Base-by-base conservation (phyloP, 2,888 invertebrate genomes). In the Tubiluchus corallicola region DNA sequence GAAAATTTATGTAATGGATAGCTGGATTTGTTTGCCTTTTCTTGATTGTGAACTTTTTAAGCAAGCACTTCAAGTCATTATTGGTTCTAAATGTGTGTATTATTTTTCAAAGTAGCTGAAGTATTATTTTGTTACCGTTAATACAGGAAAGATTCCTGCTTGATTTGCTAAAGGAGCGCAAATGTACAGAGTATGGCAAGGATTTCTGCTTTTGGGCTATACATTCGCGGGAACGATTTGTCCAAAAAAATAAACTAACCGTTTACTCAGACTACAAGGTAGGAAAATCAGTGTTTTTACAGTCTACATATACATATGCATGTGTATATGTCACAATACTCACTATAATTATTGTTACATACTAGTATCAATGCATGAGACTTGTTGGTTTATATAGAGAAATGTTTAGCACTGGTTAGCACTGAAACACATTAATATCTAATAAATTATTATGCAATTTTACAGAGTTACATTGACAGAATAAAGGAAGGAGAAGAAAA, bases 251-350 rank as follows among this genome's bases (percentile, higher is more conserved):
- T 9, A n/a, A 9, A n/a, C n/a, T 29, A 29, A 29, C 29, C 29
- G n/a, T n/a, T 9, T 29, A 29, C n/a, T n/a, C 29, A 29, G 29
- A 29, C 29, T 29, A 29, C n/a, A 29, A 29, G 29, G 29, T 29
- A 29, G 9, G 29, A 29, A 9, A n/a, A 9, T 29, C 29, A 29
- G n/a, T 29, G n/a, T n/a, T n/a, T n/a, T n/a, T n/a, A n/a, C n/a
- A n/a, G n/a, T n/a, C n/a, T n/a, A n/a, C 9, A 29, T 29, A 29
- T 29, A 29, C n/a, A 29, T 29, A 29, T 29, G n/a, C n/a, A 29
- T 29, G n/a, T 29, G n/a, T 29, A 29, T 29, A 29, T 29, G 29
- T 29, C 29, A 29, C 29, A 29, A n/a, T 29, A 29, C 29, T 9
- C 9, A 29, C 29, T 29, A 29, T 9, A 29, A 29, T 29, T n/a